Conservation (phyloP, 2,888 invertebrate genomes). For the Ectobius pallidus region DNA sequence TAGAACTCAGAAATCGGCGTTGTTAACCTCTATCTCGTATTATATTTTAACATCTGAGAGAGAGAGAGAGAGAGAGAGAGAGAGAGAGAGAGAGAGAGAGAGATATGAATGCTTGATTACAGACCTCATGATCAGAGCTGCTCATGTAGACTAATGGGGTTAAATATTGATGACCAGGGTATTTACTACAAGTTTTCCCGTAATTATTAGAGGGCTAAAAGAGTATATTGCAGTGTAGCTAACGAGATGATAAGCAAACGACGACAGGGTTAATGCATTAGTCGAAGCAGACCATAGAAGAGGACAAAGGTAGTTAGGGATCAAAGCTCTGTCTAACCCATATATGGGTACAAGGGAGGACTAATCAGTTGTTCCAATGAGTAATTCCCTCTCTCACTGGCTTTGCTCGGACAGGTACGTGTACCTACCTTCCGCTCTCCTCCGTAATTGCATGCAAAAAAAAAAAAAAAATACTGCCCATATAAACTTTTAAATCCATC, state of each 20-base stretch:
- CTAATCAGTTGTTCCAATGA: constrained; percentile 10
- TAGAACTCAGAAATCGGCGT: not conserved
- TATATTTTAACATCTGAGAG: no score
- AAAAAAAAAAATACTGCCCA: no score
- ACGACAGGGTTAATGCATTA: constrained; percentile 25
- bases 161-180: constrained; percentile 26
- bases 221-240: not conserved
- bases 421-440: no score
- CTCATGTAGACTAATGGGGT: not conserved
- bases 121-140: no score
- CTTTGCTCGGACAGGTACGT: no score
- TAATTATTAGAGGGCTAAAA: constrained; percentile 25
- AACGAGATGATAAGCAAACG: constrained; percentile 29
- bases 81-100: no score
- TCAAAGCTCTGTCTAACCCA: not conserved
- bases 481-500: no score
- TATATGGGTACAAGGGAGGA: no score
- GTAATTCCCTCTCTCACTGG: no score
- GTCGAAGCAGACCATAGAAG: no score
- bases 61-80: no score
- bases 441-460: no score
- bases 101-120: not conserved
- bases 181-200: constrained; percentile 16
- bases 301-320: constrained; percentile 29
- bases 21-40: not conserved